Evolutionary conservation across 35 echinoderm and acorn worm genomes (phyloP), one percentile per base, ranked within the genome.

Genomic region (Diadema setosum): DNA sequence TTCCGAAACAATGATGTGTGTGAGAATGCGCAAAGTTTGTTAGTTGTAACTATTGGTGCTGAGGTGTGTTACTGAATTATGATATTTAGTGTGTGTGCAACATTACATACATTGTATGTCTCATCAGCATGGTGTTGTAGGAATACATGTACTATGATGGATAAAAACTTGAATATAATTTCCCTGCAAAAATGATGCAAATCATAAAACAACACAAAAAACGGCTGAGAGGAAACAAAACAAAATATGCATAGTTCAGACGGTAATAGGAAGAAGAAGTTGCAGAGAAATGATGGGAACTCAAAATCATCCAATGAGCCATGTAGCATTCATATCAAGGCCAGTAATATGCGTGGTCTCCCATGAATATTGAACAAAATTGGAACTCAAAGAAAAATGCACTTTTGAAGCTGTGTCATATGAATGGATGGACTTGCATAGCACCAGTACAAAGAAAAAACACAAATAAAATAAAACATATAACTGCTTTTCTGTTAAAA

Each of bases 361-460:
- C 23, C 58, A 30, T 7, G 37, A 15, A 26, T 34, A 26, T 33
- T 67, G 63, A 67, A 67, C 27, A 14, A 67, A 78, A 78, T 42
- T 41, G 25, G 29, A 78, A 78, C 33, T 44, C 73, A 78, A 78
- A 39, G 40, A 78, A 52, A 52, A 78, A 42, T 42, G 73, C 73
- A 78, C 73, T 78, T 78, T 36, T 78, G 73, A 78, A 78, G 73
- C 73, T 78, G 73, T 78, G 73, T 78, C 73, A 42, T 44, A 36
- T 14, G 20, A 42, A 78, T 78, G 73, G 11, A 78, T 78, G 73
- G n/a, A 78, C n/a, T 78, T 67, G 63, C 63, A 67, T 27, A 67
- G 63, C 63, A 11, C 37, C 63, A 67, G 37, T 33, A 67, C 30
- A 12, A 67, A 26, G 29, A 67, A 67, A 78, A 78, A 36, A 42